Conservation (phyloP, 2,888 invertebrate species). For the Neoscelio sp. region DNA sequence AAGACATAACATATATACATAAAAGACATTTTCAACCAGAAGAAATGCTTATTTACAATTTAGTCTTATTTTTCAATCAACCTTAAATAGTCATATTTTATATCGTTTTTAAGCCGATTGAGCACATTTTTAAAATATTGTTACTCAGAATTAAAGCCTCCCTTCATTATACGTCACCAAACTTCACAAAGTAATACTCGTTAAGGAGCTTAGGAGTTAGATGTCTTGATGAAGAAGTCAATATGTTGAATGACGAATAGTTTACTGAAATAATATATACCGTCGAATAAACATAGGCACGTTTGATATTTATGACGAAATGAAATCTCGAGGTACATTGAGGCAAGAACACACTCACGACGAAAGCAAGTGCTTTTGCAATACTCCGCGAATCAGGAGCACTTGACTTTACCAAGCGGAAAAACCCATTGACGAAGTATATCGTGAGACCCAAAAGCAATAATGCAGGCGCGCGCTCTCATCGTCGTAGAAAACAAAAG, state of each 20-base stretch:
- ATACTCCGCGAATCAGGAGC: slow-evolving; percentile 37
- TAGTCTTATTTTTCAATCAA: no score
- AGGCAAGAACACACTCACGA: slow-evolving; percentile 17
- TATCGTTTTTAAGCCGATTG: no score
- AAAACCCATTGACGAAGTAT: slow-evolving; percentile 43
- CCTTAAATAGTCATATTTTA: no score
- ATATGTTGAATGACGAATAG: background rate
- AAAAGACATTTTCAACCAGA: no score
- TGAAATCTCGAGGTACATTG: slow-evolving; percentile 28
- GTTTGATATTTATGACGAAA: slow-evolving; percentile 27
- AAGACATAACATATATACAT: no score
- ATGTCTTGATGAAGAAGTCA: background rate
- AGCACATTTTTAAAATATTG: no score
- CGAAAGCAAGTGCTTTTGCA: slow-evolving; percentile 35
- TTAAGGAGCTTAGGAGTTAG: no score
- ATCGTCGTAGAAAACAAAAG: slow-evolving; percentile 36
- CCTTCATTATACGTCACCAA: no score
- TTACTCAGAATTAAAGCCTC: no score
- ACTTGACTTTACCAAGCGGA: slow-evolving; percentile 39
- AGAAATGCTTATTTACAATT: no score
- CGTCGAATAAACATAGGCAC: slow-evolving; percentile 12
- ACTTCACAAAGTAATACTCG: no score
- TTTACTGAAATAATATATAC: background rate
- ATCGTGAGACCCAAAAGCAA: slow-evolving; percentile 38
- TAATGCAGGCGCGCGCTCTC: slow-evolving; percentile 36